Percentiles rank a stretch among this genome's conserved stretches.
These are phyloP conservation scores for Anarhynchus alexandrinus DNA, from an alignment of 2,113 vertebrate genomes.

Conservation along the genomic window DNA sequence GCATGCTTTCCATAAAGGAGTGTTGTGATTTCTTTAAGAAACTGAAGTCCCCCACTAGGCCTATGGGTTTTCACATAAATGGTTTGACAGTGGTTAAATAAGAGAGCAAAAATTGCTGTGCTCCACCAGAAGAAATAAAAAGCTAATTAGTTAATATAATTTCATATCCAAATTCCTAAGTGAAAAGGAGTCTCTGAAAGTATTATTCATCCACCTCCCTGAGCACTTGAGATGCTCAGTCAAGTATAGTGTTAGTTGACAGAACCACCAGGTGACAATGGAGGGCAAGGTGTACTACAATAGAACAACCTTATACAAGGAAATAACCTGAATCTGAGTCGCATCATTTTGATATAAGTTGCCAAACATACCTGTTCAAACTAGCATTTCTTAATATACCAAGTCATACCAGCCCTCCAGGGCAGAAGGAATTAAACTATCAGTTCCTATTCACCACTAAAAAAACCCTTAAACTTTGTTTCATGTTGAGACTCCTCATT, in stretches of 20 bases:
- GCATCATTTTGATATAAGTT: not conserved
- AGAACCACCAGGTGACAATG: not conserved
- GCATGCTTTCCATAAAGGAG: not conserved
- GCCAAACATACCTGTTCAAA: not conserved
- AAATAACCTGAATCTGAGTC: not conserved
- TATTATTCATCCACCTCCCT: not conserved
- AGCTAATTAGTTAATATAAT: not conserved
- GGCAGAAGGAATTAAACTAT: constrained; percentile 24
- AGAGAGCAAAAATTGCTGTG: not conserved
- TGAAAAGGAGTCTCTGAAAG: not conserved
- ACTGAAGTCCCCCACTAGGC: not conserved
- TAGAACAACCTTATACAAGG: not conserved
- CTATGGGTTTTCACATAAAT: not conserved
- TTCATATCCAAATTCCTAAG: not conserved
- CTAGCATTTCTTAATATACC: not conserved
- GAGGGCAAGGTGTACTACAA: not conserved
- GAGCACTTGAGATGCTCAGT: not conserved
- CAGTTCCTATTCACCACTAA: not conserved
- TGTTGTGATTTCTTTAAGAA: not conserved
- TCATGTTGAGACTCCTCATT: not conserved
- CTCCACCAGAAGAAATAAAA: not conserved
- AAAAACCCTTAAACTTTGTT: not conserved
- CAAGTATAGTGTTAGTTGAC: not conserved
- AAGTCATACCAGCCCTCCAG: not conserved
- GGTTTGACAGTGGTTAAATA: not conserved